Percentiles rank a stretch among this genome's conserved stretches.
Conservation (phyloP, 2,113 vertebrate genomes). For the Oreochromis spilurus region DNA sequence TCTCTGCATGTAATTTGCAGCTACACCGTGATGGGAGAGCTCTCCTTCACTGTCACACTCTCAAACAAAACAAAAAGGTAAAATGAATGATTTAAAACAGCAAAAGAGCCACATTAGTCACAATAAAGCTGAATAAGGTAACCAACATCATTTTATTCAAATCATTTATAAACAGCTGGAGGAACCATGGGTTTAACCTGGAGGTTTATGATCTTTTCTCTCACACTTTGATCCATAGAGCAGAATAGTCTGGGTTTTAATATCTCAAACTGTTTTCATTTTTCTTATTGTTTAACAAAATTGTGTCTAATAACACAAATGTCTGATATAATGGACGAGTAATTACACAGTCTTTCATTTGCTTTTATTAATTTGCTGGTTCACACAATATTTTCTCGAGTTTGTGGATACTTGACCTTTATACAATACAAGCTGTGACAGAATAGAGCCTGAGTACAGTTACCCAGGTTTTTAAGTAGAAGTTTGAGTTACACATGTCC, state of each 20-base stretch:
- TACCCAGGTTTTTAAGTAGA: neutral
- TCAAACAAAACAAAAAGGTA: neutral
- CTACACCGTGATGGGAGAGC: neutral
- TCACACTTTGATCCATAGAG: neutral
- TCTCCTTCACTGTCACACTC: neutral
- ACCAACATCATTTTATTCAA: neutral
- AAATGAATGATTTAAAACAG: neutral
- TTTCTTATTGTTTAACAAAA: neutral
- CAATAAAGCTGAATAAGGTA: neutral
- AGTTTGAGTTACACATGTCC: neutral
- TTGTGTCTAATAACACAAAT: neutral
- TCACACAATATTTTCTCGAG: neutral
- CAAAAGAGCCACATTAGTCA: neutral
- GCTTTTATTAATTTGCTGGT: neutral
- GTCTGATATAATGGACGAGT: neutral
- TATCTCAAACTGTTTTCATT: neutral
- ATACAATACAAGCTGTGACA: accelerated
- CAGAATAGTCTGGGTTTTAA: neutral
- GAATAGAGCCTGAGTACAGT: neutral
- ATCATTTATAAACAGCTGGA: neutral
- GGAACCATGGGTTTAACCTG: neutral
- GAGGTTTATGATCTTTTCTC: neutral
- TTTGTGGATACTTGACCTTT: neutral
- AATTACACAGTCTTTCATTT: neutral
- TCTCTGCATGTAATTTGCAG: neutral